Evolutionary conservation across 2,797 vertebrate genomes (phyloP).

Genomic region (Lepus oiostolus): DNA sequence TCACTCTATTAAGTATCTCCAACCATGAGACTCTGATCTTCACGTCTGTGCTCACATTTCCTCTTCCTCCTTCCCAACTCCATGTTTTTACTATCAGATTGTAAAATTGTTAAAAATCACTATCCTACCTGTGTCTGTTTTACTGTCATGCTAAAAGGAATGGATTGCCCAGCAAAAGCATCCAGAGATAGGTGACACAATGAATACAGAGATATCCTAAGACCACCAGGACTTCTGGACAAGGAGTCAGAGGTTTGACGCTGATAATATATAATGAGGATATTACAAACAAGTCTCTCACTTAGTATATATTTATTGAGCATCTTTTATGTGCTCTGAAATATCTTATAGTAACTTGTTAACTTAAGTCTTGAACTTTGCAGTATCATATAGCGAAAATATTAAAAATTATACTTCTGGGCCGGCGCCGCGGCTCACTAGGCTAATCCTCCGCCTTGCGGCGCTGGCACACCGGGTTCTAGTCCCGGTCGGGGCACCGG

Average conservation of each 20-base stretch:
- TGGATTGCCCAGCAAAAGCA: background rate
- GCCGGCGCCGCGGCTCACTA: no score
- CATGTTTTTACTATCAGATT: background rate
- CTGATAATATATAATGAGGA: constrained; percentile 38
- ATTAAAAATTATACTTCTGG: constrained; percentile 43
- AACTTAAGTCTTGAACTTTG: constrained; percentile 29
- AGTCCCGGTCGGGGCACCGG: no score
- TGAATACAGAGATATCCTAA: constrained; percentile 9
- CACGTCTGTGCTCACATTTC: background rate
- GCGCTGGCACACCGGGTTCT: no score
- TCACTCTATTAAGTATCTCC: background rate
- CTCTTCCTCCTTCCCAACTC: background rate
- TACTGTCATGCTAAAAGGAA: constrained; percentile 19
- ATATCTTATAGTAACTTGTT: constrained; percentile 2
- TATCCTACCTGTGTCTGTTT: background rate
- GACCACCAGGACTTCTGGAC: constrained; percentile 28
- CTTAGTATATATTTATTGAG: constrained; percentile 51
- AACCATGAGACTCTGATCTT: constrained; percentile 21
- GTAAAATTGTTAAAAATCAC: constrained; percentile 6
- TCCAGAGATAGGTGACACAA: constrained; percentile 29
- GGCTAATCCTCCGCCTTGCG: no score
- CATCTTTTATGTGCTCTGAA: constrained; percentile 16
- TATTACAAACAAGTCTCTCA: constrained; percentile 44
- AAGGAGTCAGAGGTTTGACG: background rate
- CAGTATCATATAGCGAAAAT: constrained; percentile 43